Conservation (phyloP, 2,797 vertebrate genomes). For the Cynopterus sphinx region DNA sequence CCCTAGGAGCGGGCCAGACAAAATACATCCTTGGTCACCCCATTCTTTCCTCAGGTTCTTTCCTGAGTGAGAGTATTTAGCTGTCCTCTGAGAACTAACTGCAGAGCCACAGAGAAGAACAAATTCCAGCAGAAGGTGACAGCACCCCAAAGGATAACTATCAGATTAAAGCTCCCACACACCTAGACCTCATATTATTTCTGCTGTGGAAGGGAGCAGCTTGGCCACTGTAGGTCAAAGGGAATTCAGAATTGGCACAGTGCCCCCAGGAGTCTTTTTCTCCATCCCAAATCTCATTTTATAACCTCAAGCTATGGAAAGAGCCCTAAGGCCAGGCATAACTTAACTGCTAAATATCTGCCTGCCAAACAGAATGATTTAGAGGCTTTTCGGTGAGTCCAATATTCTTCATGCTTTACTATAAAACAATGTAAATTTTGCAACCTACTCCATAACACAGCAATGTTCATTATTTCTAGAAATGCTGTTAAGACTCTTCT, state of each 20-base stretch:
- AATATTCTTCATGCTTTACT: background rate
- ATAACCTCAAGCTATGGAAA: background rate
- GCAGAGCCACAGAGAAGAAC: background rate
- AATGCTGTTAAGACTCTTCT: background rate
- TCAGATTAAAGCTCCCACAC: background rate
- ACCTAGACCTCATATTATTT: background rate
- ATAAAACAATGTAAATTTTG: slow-evolving; percentile 21
- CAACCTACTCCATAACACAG: background rate
- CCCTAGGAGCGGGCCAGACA: background rate
- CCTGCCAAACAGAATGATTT: background rate
- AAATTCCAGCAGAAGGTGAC: background rate
- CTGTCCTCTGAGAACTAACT: background rate
- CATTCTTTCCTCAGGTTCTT: background rate
- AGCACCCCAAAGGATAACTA: background rate
- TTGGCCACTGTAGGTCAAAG: background rate
- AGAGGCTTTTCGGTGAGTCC: background rate
- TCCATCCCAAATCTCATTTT: background rate
- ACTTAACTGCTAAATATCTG: background rate
- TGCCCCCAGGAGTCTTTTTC: background rate
- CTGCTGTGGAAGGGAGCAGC: background rate
- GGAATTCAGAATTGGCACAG: background rate
- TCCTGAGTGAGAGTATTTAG: background rate
- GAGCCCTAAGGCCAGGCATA: background rate
- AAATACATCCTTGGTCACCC: background rate
- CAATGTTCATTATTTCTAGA: slow-evolving; percentile 13